Evolutionary conservation across 2,113 vertebrate species (phyloP), one percentile per base, ranked within the genome.

Genomic region (Alexandromys fortis): DNA sequence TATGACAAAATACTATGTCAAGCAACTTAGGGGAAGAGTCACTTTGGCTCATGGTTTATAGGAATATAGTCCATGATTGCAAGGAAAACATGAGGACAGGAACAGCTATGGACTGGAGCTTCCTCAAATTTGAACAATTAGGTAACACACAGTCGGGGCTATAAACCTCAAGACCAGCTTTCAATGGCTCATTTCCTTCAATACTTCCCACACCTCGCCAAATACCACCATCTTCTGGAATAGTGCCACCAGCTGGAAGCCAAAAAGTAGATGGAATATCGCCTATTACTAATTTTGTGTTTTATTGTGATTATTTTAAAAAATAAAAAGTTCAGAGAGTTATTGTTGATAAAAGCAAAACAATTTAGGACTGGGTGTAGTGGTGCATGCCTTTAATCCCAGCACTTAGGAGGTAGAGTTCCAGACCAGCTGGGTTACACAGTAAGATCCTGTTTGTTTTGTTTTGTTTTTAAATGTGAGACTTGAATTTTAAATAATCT

Each of bases 271-370:
- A 22, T 45, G 26, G 35, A 83, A 75, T 45, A 38, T 26, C 67
- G 12, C 9, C 8, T 52, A 30, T 77, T 79, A 49, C 21, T 94
- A 33, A 89, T 63, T 95, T 73, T 76, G 13, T 17, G 33, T 91
- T 91, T 89, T 79, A 87, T 67, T 94, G 22, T 88, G 49, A 72
- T 68, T 19, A 14, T 94, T 88, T 96, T 30, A 67, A 73, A 49
- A 67, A 92, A 49, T 9, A 35, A 96, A 94, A 94, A 90, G 22
- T 92, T 85, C 49, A 76, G 38, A 70, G 91, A 94, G 55, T 42
- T 89, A 38, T 38, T 85, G 67, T 38, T 49, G 42, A 70, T 76
- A 91, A 70, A 49, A n/a, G 5, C 65, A 72, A 96, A 35, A 61
- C 42, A 58, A 79, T 38, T 94, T 45, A 61, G 55, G 52, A 26